Conservation (phyloP, 2,888 invertebrate species). For the Drosophila pseudotalamancana region DNA sequence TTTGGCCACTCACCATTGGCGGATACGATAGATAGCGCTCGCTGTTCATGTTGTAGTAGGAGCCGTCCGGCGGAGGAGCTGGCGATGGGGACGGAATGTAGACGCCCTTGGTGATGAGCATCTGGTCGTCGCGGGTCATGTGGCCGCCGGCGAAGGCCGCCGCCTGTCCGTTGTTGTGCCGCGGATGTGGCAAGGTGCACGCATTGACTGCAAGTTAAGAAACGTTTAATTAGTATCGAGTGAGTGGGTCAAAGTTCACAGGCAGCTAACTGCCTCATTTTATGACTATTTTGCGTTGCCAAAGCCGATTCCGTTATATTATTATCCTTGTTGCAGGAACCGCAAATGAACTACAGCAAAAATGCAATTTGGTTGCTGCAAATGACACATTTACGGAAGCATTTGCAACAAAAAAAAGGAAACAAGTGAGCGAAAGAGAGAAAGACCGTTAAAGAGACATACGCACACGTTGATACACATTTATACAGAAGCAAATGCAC, state of each 20-base stretch:
- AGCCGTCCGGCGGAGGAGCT: constrained; percentile 91
- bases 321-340: constrained; percentile 29
- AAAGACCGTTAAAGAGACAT: constrained; percentile 8
- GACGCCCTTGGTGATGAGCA: constrained; percentile 83
- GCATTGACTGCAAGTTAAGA: constrained; percentile 80
- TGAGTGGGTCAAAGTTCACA: background rate
- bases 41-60: constrained; percentile 92
- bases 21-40: constrained; percentile 93
- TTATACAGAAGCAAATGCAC: constrained; percentile 11
- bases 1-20: constrained; percentile 86
- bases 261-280: background rate
- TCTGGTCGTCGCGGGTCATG: constrained; percentile 84
- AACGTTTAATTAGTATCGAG: background rate
- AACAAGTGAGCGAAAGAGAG: constrained; percentile 9
- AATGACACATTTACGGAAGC: constrained; percentile 56
- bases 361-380: constrained; percentile 56
- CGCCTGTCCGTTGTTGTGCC: constrained; percentile 81
- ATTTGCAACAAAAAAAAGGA: constrained; percentile 17
- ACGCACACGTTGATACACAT: background rate
- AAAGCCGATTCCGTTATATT: background rate
- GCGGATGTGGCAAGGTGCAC: constrained; percentile 84
- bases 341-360: constrained; percentile 43
- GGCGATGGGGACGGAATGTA: constrained; percentile 87
- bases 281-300: constrained; percentile 31
- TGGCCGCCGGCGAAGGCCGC: constrained; percentile 54